phyloP scores from a whole-genome alignment of 2,113 vertebrate genomes.

The Ivindomyrus marchei region DNA sequence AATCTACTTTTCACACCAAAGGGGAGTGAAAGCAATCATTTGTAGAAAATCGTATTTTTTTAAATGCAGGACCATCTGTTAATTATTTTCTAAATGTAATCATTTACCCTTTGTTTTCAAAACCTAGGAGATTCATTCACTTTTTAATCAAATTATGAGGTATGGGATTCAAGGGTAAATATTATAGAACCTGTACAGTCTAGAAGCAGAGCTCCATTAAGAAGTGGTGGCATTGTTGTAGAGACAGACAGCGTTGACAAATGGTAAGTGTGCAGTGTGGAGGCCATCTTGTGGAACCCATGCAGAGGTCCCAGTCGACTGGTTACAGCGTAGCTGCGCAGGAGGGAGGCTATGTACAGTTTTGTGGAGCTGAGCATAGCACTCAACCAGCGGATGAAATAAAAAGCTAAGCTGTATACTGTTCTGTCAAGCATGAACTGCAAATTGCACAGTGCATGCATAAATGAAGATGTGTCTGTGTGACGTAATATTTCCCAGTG shows the following conservation, averaged over 20 bases:
- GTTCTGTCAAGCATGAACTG: not conserved
- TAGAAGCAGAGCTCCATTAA: constrained; percentile 38
- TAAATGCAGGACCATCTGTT: constrained; percentile 89
- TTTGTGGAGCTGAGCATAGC: not conserved
- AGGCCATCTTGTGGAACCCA: constrained; percentile 14
- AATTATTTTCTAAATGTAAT: constrained; percentile 94
- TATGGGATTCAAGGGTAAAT: constrained; percentile 46
- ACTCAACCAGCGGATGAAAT: not conserved
- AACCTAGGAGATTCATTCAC: constrained; percentile 69
- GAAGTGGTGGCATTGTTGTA: constrained; percentile 23
- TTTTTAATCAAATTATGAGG: constrained; percentile 46
- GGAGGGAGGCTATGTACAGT: not conserved
- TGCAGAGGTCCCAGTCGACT: not conserved
- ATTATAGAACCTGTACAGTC: constrained; percentile 42
- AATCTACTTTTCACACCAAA: constrained; percentile 98
- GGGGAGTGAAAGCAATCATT: constrained; percentile 94
- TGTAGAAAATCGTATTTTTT: constrained; percentile 79
- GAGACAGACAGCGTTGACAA: not conserved
- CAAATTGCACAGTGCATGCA: not conserved
- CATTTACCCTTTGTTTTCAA: constrained; percentile 83
- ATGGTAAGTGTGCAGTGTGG: not conserved
- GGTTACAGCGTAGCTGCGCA: not conserved
- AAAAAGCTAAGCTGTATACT: not conserved
- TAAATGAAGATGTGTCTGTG: not conserved
- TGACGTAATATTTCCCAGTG: not conserved